Conservation (phyloP, 2,888 invertebrate genomes). For the Dasypogon diadema region DNA sequence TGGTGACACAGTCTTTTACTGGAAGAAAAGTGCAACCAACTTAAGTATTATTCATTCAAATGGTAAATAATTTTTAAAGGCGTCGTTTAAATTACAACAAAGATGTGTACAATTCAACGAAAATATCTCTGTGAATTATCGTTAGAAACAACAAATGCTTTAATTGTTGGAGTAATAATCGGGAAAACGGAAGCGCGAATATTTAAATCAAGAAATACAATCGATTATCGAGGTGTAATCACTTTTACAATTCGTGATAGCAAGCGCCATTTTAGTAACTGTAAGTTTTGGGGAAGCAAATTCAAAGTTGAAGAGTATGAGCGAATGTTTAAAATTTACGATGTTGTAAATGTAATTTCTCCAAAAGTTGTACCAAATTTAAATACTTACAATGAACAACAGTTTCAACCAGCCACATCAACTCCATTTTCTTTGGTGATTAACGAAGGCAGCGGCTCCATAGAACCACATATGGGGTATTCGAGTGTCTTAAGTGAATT, state of each 20-base stretch:
- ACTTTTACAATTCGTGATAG: conserved; percentile 83
- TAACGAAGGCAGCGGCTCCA: conserved; percentile 75
- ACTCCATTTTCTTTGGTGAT: conserved; percentile 76
- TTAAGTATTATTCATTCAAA: no score
- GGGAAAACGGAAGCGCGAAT: conserved; percentile 74
- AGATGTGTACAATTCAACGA: conserved; percentile 18
- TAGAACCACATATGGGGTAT: conserved; percentile 73
- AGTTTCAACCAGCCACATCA: conserved; percentile 76
- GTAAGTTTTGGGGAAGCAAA: conserved; percentile 80
- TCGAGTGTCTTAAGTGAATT: conserved; percentile 68
- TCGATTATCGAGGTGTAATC: conserved; percentile 77
- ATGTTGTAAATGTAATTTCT: conserved; percentile 78
- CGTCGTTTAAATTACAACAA: not conserved
- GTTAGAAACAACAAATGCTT: conserved; percentile 11
- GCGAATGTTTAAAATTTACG: conserved; percentile 76
- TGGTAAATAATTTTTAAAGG: no score
- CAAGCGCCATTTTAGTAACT: conserved; percentile 78
- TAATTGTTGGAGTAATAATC: conserved; percentile 71
- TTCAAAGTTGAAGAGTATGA: conserved; percentile 74
- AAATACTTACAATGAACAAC: conserved; percentile 72
- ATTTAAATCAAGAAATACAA: conserved; percentile 64
- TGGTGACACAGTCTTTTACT: no score
- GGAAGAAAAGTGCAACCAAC: no score
- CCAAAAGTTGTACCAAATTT: conserved; percentile 72
- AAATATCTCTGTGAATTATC: conserved; percentile 13